Base-by-base conservation (phyloP, 2,113 vertebrate genomes). In the Sapayoa aenigma region DNA sequence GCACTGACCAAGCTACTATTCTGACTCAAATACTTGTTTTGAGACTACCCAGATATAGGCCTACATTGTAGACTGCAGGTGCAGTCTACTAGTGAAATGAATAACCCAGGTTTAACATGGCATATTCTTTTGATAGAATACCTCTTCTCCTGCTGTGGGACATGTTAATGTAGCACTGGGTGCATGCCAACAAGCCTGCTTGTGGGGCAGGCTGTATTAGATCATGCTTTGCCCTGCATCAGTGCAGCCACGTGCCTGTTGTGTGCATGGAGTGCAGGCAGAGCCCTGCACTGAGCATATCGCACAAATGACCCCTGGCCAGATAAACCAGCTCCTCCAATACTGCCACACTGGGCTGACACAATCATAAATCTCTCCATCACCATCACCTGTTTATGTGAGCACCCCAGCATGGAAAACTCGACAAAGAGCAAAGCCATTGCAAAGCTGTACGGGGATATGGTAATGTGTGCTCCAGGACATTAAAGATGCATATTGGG, bases 21-120 rank as follows among this genome's bases (percentile, higher is more conserved):
- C 72, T 82, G 23, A 78, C 55, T 75, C 44, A 62, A 74, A 84
- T 73, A 67, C 30, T 66, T 93, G 72, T 62, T 93, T 77, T 72
- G 73, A 75, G 35, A 91, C 58, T 82, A 21, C n/a, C 39, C 50
- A 74, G 72, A 67, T 21, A 23, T 81, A 77, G 50, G 50, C 12
- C 41, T 52, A 23, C 3, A 3, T 35, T 25, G 33, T 9, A 74
- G 37, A 41, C 37, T 77, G 76, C 80, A 93, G 84, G 80, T 91
- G 65, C 60, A 81, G 77, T 35, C 63, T 80, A 24, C n/a, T 25
- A 37, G 22, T 56, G 39, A 67, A 84, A 75, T 33, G 41, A 89
- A 89, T 0, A 2, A 2, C 46, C 46, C 0, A 0, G n/a, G 25
- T 19, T 69, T 30, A 59, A 65, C 1, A 0, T 27, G 30, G 27